Conservation (phyloP, 2,797 vertebrate genomes). For the Gadopsis bispinosus region DNA sequence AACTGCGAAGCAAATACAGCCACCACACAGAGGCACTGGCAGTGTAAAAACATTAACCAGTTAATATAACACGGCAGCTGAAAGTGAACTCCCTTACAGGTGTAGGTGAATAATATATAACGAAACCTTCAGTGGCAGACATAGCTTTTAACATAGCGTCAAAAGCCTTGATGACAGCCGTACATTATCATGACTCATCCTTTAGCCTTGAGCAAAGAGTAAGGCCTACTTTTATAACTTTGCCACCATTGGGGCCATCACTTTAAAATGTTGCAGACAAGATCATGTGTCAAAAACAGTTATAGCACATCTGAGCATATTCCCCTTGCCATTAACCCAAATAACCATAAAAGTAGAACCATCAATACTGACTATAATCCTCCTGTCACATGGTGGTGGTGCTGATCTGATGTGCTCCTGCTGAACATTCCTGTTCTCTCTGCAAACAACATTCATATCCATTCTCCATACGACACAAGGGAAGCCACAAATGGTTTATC, state of each 20-base stretch:
- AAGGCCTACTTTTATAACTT: conserved; percentile 52
- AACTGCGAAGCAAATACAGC: background rate
- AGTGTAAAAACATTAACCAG: conserved; percentile 24
- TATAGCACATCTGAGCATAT: conserved; percentile 21
- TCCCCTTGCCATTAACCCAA: conserved; percentile 34
- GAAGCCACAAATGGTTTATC: conserved; percentile 11
- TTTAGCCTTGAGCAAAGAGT: conserved; percentile 42
- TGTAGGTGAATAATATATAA: conserved; percentile 36
- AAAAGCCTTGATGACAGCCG: conserved; percentile 30
- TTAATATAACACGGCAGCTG: conserved; percentile 13
- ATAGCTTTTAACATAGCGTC: conserved; percentile 27
- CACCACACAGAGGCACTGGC: background rate
- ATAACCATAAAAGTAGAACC: conserved; percentile 36
- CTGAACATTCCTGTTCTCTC: conserved; percentile 16
- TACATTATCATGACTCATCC: conserved; percentile 50
- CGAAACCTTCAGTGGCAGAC: conserved; percentile 21
- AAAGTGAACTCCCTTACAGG: conserved; percentile 21
- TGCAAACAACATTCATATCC: conserved; percentile 13
- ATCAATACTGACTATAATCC: conserved; percentile 24
- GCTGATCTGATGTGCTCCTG: conserved; percentile 12
- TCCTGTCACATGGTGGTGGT: background rate
- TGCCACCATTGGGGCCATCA: conserved; percentile 24
- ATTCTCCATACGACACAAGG: background rate
- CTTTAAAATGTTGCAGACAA: conserved; percentile 41
- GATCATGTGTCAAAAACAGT: conserved; percentile 44